A percentile compares a stretch with the other conserved stretches of the same genome.
phyloP scores from a whole-genome alignment of 2,797 vertebrate species.

The Alfaro cultratus region DNA sequence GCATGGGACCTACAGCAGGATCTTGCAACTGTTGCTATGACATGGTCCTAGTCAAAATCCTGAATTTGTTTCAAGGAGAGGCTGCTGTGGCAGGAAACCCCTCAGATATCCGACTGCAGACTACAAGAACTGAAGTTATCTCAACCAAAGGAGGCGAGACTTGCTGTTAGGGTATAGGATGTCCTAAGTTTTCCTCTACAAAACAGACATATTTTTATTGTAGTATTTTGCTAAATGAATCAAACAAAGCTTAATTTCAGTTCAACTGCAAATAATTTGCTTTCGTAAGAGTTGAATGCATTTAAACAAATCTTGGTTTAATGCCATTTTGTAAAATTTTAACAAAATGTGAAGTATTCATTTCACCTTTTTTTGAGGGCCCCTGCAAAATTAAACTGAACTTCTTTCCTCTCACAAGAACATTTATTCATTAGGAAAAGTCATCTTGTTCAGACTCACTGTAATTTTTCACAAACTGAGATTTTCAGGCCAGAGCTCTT shows the following conservation, averaged over 20 bases:
- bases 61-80: neutral
- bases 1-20: neutral
- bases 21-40: neutral
- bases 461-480: neutral
- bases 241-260: neutral
- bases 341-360: neutral
- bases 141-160: neutral
- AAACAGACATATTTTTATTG: neutral
- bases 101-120: neutral
- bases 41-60: neutral
- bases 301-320: neutral
- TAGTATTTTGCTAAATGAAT: neutral
- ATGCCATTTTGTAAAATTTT: neutral
- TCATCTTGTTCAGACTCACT: neutral
- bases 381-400: neutral
- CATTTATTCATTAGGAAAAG: neutral
- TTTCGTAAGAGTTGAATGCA: neutral
- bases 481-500: conserved; percentile 1
- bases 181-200: neutral
- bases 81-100: neutral
- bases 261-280: neutral
- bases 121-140: neutral
- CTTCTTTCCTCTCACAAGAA: neutral
- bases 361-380: neutral
- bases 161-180: neutral